Evolutionary conservation across 1,140 invertebrate species (phyloP).

Genomic region (Chrysomallon squamiferum): DNA sequence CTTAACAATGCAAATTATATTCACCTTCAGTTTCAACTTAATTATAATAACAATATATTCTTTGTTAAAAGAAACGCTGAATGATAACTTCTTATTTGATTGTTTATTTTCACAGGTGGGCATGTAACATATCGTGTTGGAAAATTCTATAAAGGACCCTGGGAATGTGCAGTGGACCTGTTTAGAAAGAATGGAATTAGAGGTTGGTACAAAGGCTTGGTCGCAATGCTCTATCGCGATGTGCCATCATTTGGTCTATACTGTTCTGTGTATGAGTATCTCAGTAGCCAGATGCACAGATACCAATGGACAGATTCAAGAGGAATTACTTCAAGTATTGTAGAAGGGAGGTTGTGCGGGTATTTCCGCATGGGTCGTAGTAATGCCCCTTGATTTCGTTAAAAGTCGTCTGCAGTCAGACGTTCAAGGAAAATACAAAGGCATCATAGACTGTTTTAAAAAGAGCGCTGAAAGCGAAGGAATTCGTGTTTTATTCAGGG

Average conservation of each 20-base stretch:
- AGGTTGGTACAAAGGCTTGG: constrained; percentile 3
- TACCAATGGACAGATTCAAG: constrained; percentile 9
- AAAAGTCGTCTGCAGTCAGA: constrained; percentile 58
- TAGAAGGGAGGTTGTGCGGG: constrained; percentile 70
- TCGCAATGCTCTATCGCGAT: constrained; percentile 11
- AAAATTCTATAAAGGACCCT: constrained; percentile 18
- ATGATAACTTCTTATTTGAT: too few relatives aligned
- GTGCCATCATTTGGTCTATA: constrained; percentile 23
- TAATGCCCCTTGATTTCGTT: constrained; percentile 60
- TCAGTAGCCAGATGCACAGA: neutral
- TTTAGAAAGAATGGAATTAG: neutral
- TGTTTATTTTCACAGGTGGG: too few relatives aligned
- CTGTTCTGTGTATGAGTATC: constrained; percentile 13
- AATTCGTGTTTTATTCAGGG: constrained; percentile 40
- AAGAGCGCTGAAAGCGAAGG: constrained; percentile 37
- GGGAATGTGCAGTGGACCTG: neutral
- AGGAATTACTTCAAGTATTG: constrained; percentile 31
- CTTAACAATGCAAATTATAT: too few relatives aligned
- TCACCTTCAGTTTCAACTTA: too few relatives aligned
- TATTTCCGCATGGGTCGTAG: constrained; percentile 53
- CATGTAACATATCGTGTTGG: too few relatives aligned
- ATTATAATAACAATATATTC: too few relatives aligned
- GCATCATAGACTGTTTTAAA: constrained; percentile 28
- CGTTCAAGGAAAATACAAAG: constrained; percentile 12
- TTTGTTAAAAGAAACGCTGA: too few relatives aligned